These are phyloP conservation scores for Poeciliopsis presidionis DNA, from an alignment of 2,797 vertebrate genomes.

Conservation along the genomic window DNA sequence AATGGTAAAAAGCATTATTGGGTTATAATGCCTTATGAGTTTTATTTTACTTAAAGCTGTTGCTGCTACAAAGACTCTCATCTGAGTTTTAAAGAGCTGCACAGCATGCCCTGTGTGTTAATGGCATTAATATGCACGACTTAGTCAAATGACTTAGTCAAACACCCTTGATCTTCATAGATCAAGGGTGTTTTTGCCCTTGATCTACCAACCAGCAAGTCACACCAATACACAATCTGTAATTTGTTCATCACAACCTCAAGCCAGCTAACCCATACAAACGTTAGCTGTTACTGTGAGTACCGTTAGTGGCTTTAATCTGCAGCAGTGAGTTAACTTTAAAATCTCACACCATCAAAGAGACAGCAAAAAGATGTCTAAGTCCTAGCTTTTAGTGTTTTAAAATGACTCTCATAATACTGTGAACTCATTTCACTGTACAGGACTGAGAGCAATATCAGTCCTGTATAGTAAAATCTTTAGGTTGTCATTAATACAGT, in stretches of 20 bases:
- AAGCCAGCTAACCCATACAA: background rate
- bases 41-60: background rate
- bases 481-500: conserved; percentile 52
- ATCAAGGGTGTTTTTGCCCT: background rate
- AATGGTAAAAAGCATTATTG: background rate
- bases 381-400: background rate
- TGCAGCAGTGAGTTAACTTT: background rate
- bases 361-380: background rate
- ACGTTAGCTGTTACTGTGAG: background rate
- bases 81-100: background rate
- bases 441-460: conserved; percentile 11
- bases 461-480: background rate
- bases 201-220: background rate
- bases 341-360: background rate
- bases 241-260: background rate
- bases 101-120: background rate
- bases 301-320: background rate
- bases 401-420: conserved; percentile 4
- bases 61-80: background rate
- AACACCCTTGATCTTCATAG: no score
- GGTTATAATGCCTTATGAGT: background rate
- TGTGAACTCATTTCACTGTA: conserved; percentile 15
- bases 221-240: background rate
- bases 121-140: background rate
- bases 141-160: background rate